Evolutionary conservation across 2,797 vertebrate genomes (phyloP).

Genomic region (Distichodus sexfasciatus): DNA sequence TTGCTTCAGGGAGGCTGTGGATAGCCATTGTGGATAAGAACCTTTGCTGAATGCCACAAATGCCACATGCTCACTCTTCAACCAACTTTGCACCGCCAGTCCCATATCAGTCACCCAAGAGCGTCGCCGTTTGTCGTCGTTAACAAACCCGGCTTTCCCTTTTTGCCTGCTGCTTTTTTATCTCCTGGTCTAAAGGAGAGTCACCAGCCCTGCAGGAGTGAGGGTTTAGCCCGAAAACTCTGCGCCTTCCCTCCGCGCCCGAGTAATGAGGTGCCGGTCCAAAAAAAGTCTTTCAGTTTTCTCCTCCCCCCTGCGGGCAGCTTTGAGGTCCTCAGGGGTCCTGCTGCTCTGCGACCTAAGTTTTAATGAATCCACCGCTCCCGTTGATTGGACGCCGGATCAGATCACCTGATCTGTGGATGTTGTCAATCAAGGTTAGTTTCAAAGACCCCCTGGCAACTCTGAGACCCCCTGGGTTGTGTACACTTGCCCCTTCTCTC

Average conservation of each 20-base stretch:
- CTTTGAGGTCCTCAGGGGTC: slow-evolving; percentile 49
- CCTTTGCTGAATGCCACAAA: no score
- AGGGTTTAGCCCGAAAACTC: slow-evolving; percentile 33
- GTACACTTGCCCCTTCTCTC: slow-evolving; percentile 21
- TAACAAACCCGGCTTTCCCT: slow-evolving; percentile 16
- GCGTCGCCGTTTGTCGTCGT: slow-evolving; percentile 7
- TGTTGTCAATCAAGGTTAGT: slow-evolving; percentile 46
- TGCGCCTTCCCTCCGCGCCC: slow-evolving; percentile 1
- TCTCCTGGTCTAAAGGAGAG: slow-evolving; percentile 22
- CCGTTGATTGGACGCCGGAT: slow-evolving; percentile 41
- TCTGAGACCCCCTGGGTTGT: slow-evolving; percentile 42
- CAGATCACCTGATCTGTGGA: slow-evolving; percentile 45
- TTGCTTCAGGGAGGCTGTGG: no score
- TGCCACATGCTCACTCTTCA: no score
- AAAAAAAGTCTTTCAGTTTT: slow-evolving; percentile 33
- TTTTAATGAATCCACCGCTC: slow-evolving; percentile 48
- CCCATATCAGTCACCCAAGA: slow-evolving; percentile 1
- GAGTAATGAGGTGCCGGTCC: slow-evolving; percentile 48
- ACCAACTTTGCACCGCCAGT: slow-evolving; percentile 3
- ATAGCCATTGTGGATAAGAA: no score
- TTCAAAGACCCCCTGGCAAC: slow-evolving; percentile 49
- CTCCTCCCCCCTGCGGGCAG: slow-evolving; percentile 25
- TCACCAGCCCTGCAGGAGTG: slow-evolving; percentile 26
- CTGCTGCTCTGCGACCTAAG: slow-evolving; percentile 20
- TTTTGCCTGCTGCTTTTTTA: slow-evolving; percentile 30